These are phyloP conservation scores for Lagocephalus sceleratus DNA, from an alignment of 2,797 vertebrate species.

Conservation along the genomic window DNA sequence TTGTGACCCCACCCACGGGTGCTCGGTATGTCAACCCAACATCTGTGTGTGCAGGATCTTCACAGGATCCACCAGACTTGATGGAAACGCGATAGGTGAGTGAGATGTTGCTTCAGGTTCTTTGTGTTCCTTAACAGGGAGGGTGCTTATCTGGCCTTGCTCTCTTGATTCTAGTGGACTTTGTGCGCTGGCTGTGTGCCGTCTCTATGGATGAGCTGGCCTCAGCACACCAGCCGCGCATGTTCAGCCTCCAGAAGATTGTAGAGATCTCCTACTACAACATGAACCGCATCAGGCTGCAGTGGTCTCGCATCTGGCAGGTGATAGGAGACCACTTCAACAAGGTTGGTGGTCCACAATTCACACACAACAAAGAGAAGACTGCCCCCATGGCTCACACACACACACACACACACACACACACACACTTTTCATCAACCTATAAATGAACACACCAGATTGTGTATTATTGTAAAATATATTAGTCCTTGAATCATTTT, in stretches of 20 bases:
- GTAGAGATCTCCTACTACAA: slow-evolving; percentile 98
- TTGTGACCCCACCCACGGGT: background rate
- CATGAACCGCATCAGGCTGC: slow-evolving; percentile 95
- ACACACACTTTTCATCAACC: no score
- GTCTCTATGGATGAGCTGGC: slow-evolving; percentile 97
- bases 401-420: no score
- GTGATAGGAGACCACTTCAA: slow-evolving; percentile 97
- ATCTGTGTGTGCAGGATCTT: slow-evolving; percentile 82
- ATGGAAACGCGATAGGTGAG: slow-evolving; percentile 94
- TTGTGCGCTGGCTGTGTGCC: slow-evolving; percentile 92
- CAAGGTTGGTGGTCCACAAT: slow-evolving; percentile 76
- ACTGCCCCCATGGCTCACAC: no score
- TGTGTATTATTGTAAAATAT: no score
- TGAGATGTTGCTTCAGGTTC: background rate
- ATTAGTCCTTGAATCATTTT: no score
- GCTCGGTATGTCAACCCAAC: background rate
- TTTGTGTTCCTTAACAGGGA: background rate
- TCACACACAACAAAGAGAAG: no score
- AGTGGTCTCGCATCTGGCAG: slow-evolving; percentile 97
- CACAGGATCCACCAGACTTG: slow-evolving; percentile 91
- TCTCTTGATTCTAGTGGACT: slow-evolving; percentile 82
- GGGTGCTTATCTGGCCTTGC: background rate
- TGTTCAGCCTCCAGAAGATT: slow-evolving; percentile 98
- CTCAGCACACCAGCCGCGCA: slow-evolving; percentile 89
- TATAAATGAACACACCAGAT: no score